Evolutionary conservation across 1,140 invertebrate species (phyloP), one percentile per base, ranked within the genome.

Genomic region (Kradibia gibbosae): DNA sequence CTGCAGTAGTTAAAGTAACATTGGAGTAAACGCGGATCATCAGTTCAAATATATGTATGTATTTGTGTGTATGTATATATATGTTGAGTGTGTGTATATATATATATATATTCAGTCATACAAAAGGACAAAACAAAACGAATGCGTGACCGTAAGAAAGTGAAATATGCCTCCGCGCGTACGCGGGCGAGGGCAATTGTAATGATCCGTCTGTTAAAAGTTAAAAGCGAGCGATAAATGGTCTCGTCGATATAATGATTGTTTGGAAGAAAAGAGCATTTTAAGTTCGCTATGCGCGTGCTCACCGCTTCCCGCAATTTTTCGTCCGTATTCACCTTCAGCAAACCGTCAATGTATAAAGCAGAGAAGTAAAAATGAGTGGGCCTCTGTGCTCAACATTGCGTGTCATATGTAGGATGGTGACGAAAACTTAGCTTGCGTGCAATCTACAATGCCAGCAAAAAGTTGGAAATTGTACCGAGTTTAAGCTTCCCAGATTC

Each of bases 221-320:
- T 60, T 39, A 17, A 70, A 53, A 75, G 28, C 71, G 60, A 81
- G 62, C 73, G 80, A 81, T 81, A 81, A 81, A 81, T 76, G 71
- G 45, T 36, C 71, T 50, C 62, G 65, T 62, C 73, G 42, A 81
- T 76, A 62, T 76, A 81, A 81, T 81, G 80, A 81, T 81, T 76
- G 80, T 81, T 76, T 60, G 80, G 72, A 34, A 50, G 80, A 71
- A 81, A 81, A 73, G 80, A 81, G 80, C 80, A 71, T 81, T 81
- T 75, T 76, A 48, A 39, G 45, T 7, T 3, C 25, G 22, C 39
- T 25, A 5, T 39, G 48, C 3, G 62, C 36, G 31, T 13, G 28
- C 31, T 31, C 55, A 22, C 10, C 20, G 13, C 45, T n/a, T 31
- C 65, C 17, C 57, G 15, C 57, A 25, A 73, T 80, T 80, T 67